Evolutionary conservation across 2,797 vertebrate genomes (phyloP).

Genomic region (Myiotriccus ornatus): DNA sequence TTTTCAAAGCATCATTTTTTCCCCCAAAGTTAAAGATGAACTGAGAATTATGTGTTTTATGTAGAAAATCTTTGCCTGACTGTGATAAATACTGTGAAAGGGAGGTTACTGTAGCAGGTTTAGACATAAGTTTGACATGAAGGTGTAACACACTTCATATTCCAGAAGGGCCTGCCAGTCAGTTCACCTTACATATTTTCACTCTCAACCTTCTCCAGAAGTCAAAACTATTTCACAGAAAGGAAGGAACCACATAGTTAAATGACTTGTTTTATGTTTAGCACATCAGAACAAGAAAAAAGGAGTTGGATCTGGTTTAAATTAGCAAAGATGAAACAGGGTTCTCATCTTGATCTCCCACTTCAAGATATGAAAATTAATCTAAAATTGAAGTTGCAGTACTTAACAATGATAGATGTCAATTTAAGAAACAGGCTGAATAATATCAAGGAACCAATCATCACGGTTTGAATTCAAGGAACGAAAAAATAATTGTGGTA

Average conservation of each 20-base stretch:
- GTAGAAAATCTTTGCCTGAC: neutral
- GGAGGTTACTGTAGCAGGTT: neutral
- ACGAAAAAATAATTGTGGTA: conserved; percentile 28
- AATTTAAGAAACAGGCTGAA: conserved; percentile 3
- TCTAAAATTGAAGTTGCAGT: neutral
- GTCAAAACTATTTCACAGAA: neutral
- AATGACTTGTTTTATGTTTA: neutral
- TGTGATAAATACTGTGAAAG: neutral
- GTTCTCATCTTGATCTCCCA: neutral
- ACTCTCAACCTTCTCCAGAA: neutral
- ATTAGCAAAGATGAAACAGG: neutral
- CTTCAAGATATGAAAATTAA: neutral
- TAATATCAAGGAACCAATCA: conserved; percentile 7
- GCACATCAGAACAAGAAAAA: neutral
- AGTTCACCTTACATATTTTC: neutral
- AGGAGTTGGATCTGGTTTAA: neutral
- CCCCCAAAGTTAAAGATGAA: neutral
- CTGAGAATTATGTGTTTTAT: neutral
- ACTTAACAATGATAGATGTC: neutral
- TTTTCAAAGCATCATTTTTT: neutral
- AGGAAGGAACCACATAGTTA: neutral
- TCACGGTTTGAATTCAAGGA: conserved; percentile 35
- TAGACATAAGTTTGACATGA: neutral
- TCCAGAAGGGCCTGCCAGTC: neutral
- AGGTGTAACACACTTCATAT: neutral